Evolutionary conservation across 2,113 vertebrate genomes (phyloP).

Genomic region (Gymnobelideus leadbeateri): DNA sequence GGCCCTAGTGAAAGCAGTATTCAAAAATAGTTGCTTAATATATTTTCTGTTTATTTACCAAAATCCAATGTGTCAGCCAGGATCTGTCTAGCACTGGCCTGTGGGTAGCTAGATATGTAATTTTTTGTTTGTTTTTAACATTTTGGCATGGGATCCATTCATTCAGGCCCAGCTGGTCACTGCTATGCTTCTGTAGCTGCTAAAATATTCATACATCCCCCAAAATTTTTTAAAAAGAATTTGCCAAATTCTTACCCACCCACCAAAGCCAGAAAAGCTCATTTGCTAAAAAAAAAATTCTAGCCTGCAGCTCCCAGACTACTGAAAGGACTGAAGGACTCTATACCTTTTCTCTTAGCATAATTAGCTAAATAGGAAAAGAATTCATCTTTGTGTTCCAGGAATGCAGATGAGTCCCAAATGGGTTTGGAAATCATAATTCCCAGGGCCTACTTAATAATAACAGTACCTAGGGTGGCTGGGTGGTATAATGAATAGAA

Average conservation of each 20-base stretch:
- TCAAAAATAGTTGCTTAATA: slow-evolving; percentile 1
- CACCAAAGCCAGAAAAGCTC: background rate
- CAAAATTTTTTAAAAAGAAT: background rate
- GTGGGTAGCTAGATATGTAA: background rate
- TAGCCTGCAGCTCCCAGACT: background rate
- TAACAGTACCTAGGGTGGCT: background rate
- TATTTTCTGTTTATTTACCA: background rate
- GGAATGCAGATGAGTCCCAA: background rate
- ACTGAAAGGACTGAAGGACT: background rate
- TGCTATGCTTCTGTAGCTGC: background rate
- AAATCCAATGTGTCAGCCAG: background rate
- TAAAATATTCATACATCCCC: background rate
- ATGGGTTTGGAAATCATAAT: background rate
- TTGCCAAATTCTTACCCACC: background rate
- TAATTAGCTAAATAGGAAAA: background rate
- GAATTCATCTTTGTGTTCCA: background rate
- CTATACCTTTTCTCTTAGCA: background rate
- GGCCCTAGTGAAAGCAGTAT: background rate
- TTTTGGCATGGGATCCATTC: background rate
- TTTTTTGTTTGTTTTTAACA: slow-evolving; percentile 1
- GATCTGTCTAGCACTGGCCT: background rate
- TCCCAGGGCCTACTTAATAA: background rate
- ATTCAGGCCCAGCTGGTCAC: slow-evolving; percentile 1
- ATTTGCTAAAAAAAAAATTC: background rate
- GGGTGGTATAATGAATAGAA: no score